These are phyloP conservation scores for Drosophila atripex DNA, from an alignment of 2,888 invertebrate species.

Conservation along the genomic window DNA sequence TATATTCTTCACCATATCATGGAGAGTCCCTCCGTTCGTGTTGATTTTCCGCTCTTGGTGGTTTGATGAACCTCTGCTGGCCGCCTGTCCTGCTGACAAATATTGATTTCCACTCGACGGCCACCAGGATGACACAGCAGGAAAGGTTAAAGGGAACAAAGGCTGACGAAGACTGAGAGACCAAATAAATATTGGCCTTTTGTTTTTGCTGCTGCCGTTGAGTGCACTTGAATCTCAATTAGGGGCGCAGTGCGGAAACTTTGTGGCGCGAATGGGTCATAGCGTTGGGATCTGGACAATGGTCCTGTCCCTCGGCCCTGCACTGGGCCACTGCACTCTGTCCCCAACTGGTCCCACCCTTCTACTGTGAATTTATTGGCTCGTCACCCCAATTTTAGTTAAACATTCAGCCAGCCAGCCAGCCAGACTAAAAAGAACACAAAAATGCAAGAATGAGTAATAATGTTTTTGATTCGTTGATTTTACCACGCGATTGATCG, in stretches of 20 bases:
- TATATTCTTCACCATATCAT: neutral
- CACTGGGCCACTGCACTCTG: conserved; percentile 66
- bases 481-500: conserved; percentile 67
- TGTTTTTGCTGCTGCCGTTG: conserved; percentile 36
- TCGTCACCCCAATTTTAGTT: conserved; percentile 62
- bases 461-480: conserved; percentile 58
- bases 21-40: neutral
- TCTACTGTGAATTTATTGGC: conserved; percentile 62
- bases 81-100: conserved; percentile 32
- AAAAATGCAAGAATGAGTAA: conserved; percentile 60
- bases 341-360: conserved; percentile 41
- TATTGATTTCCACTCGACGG: conserved; percentile 61
- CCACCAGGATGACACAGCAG: conserved; percentile 26
- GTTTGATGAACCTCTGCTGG: conserved; percentile 14
- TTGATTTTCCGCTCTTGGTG: too few species aligned
- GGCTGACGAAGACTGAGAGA: conserved; percentile 32
- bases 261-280: conserved; percentile 51
- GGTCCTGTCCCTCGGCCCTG: conserved; percentile 54
- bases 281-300: conserved; percentile 33
- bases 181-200: conserved; percentile 36
- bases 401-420: conserved; percentile 22
- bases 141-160: conserved; percentile 49
- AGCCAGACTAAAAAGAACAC: conserved; percentile 20
- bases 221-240: conserved; percentile 75
- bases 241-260: conserved; percentile 50